Evolutionary conservation across 1,140 invertebrate species (phyloP).

Genomic region (Brachionus koreanus): DNA sequence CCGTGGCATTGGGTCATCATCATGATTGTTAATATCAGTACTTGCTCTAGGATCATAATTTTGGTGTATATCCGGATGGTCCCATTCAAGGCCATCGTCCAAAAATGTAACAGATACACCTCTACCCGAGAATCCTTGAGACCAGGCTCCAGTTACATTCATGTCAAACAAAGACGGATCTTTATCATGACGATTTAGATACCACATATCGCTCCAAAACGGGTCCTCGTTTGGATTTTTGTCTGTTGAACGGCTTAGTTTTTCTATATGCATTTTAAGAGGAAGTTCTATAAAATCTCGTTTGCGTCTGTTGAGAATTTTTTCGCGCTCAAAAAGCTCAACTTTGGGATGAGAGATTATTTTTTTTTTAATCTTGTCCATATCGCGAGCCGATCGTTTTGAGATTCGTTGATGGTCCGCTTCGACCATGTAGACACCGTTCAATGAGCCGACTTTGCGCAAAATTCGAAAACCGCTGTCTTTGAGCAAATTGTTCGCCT

Average conservation of each 20-base stretch:
- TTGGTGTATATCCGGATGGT: slow-evolving; percentile 60
- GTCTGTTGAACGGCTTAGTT: neutral
- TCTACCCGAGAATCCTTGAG: slow-evolving; percentile 54
- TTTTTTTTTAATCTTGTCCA: neutral
- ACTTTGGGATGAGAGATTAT: neutral
- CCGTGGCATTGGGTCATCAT: slow-evolving; percentile 62
- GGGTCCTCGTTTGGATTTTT: slow-evolving; percentile 16
- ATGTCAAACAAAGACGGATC: slow-evolving; percentile 50
- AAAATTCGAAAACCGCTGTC: slow-evolving; percentile 4
- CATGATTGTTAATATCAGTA: slow-evolving; percentile 88
- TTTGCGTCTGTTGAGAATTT: neutral
- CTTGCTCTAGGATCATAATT: slow-evolving; percentile 90
- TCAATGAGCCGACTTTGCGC: neutral
- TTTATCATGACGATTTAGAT: slow-evolving; percentile 21
- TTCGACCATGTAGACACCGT: slow-evolving; percentile 6
- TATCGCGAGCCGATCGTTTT: neutral
- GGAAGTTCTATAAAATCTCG: slow-evolving; percentile 31
- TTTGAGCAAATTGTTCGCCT: neutral
- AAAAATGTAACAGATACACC: slow-evolving; percentile 56
- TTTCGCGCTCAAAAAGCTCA: neutral
- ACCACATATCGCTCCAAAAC: slow-evolving; percentile 39
- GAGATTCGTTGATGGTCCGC: neutral
- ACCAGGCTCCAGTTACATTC: slow-evolving; percentile 63
- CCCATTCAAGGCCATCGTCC: slow-evolving; percentile 59
- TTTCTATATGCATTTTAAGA: neutral